phyloP scores from a whole-genome alignment of 2,797 vertebrate species.

The Bufotes viridis region DNA sequence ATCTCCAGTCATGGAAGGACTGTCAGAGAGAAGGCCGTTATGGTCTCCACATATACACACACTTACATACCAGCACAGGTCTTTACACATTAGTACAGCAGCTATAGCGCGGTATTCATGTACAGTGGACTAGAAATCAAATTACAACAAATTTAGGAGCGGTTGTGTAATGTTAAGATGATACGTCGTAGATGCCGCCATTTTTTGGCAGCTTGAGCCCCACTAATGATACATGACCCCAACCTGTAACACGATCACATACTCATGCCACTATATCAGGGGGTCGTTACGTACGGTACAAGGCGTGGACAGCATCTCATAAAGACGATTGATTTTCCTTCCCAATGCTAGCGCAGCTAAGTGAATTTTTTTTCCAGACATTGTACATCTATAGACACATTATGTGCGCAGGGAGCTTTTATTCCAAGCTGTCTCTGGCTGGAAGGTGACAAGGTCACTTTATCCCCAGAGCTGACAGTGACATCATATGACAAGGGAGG shows the following conservation, averaged over 20 bases:
- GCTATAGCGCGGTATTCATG: neutral
- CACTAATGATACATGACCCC: neutral
- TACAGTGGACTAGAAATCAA: neutral
- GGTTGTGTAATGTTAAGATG: neutral
- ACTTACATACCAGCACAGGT: neutral
- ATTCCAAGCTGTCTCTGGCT: constrained; percentile 44
- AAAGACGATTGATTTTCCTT: constrained; percentile 47
- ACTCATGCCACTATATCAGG: neutral
- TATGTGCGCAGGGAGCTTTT: constrained; percentile 52
- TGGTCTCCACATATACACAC: neutral
- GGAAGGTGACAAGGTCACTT: constrained; percentile 60
- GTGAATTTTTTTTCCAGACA: constrained; percentile 25
- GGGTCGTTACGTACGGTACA: neutral
- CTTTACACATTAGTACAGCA: neutral
- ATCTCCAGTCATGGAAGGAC: neutral
- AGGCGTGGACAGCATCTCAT: constrained; percentile 33
- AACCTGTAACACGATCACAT: neutral
- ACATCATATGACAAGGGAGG: constrained; percentile 51
- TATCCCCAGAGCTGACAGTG: constrained; percentile 48
- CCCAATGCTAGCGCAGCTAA: constrained; percentile 28
- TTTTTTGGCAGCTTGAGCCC: neutral
- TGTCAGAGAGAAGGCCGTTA: too few relatives aligned
- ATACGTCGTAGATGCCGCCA: neutral
- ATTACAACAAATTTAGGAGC: neutral
- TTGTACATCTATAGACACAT: constrained; percentile 35